These are phyloP conservation scores for Ranitomeya variabilis DNA, from an alignment of 2,113 vertebrate genomes.

Conservation along the genomic window DNA sequence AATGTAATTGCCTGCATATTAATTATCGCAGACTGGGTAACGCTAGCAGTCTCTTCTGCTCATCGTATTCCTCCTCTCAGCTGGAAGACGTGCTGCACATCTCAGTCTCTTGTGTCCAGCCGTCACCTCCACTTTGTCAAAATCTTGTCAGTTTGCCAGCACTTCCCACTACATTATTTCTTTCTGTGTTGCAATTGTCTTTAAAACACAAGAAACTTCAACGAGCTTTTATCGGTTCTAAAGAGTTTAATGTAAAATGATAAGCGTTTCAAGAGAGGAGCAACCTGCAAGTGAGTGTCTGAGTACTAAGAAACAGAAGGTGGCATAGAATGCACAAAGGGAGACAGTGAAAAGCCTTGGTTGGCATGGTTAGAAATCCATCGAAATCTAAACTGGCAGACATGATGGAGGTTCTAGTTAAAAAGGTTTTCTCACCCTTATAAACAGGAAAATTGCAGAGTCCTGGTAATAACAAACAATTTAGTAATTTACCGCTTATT, in stretches of 20 bases:
- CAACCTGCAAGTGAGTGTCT: background rate
- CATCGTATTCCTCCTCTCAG: conserved; percentile 5
- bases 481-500: too few relatives aligned
- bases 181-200: background rate
- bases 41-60: background rate
- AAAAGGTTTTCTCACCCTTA: too few relatives aligned
- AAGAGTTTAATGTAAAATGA: background rate
- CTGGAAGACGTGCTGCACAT: conserved; percentile 13
- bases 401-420: background rate
- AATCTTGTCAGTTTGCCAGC: conserved; percentile 17
- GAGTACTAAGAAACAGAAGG: background rate
- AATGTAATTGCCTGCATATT: background rate
- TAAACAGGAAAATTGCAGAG: too few relatives aligned
- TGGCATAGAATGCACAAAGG: background rate
- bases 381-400: background rate
- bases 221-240: conserved; percentile 4
- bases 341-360: background rate
- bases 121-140: conserved; percentile 46
- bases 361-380: background rate
- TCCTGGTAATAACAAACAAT: too few relatives aligned
- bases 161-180: conserved; percentile 27
- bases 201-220: background rate
- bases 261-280: background rate
- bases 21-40: conserved; percentile 24
- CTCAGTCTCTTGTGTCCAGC: conserved; percentile 33